Conservation (phyloP, 2,113 vertebrate species). For the Rhombomys opimus region DNA sequence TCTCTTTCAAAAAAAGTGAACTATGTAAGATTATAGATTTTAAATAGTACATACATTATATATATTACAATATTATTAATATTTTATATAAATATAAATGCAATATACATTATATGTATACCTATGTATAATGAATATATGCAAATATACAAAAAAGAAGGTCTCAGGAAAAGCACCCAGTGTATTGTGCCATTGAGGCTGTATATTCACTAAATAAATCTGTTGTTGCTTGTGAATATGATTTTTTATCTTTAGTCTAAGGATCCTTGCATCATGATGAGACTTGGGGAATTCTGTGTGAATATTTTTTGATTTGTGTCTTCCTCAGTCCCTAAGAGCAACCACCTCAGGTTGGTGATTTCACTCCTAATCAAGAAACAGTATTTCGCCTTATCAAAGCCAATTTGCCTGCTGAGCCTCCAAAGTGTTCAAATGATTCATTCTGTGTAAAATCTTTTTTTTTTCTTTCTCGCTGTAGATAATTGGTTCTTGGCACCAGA, state of each 20-base stretch:
- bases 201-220: not conserved
- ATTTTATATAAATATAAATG: too few relatives aligned
- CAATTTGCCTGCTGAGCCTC: conserved; percentile 56
- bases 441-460: conserved; percentile 67
- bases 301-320: conserved; percentile 9
- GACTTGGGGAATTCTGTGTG: conserved; percentile 32
- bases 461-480: conserved; percentile 58
- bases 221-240: not conserved
- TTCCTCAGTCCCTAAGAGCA: not conserved
- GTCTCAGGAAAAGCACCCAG: not conserved
- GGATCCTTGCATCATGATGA: not conserved
- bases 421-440: conserved; percentile 15
- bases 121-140: not conserved
- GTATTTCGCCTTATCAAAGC: conserved; percentile 43
- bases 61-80: not conserved
- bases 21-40: not conserved
- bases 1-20: not conserved
- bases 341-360: not conserved
- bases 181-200: not conserved
- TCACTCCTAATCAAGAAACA: conserved; percentile 63
- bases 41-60: not conserved
- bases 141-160: not conserved
- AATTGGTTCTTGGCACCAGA: conserved; percentile 79
- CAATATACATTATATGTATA: not conserved
- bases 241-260: conserved; percentile 6